Conservation (phyloP, 2,888 invertebrate genomes). For the Tenodera sinensis region DNA sequence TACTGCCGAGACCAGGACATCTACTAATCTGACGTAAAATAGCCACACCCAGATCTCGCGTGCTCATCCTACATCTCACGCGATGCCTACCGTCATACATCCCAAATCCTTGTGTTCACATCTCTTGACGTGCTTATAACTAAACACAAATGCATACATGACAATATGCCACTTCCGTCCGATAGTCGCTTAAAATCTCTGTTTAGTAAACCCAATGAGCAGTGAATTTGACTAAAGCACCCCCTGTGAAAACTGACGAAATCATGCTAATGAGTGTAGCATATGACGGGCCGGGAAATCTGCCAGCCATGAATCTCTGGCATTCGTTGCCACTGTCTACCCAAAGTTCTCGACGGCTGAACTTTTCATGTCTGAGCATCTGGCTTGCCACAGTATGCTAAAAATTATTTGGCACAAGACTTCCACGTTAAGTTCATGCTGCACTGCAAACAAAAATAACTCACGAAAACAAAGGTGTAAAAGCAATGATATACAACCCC, state of each 20-base stretch:
- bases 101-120: background rate
- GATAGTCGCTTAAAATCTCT: too few species aligned
- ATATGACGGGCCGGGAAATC: background rate
- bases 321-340: background rate
- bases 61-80: background rate
- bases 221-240: background rate
- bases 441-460: too few species aligned
- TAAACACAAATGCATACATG: background rate
- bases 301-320: background rate
- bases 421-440: too few species aligned
- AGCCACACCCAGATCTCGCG: background rate
- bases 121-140: too few species aligned
- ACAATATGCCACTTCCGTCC: too few species aligned
- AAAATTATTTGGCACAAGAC: too few species aligned
- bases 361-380: too few species aligned
- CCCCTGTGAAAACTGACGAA: background rate
- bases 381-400: too few species aligned
- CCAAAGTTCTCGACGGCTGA: background rate
- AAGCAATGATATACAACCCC: too few species aligned
- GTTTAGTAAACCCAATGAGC: too few species aligned
- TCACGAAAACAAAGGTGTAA: too few species aligned
- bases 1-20: background rate
- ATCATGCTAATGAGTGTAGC: background rate
- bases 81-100: background rate
- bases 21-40: background rate